Base-by-base conservation (phyloP, 2,888 invertebrate species). In the Thymelicus acteon region DNA sequence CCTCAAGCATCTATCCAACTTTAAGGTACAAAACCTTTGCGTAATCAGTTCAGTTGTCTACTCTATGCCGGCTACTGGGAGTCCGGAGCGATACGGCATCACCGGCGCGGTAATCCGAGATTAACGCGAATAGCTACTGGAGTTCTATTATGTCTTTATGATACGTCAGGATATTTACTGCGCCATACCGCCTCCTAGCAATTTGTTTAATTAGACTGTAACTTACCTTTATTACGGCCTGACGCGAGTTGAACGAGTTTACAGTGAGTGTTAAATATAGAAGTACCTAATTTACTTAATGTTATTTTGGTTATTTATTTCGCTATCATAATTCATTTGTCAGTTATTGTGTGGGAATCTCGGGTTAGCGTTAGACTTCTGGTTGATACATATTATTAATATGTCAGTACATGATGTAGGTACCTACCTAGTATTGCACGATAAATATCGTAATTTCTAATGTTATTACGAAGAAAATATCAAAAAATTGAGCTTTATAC, bases 111-210 rank as follows among this genome's bases (percentile, higher is more conserved):
- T 90, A 89, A 91, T 90, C 90, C 85, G 73, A 90, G 91, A 91
- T 91, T 87, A 90, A 89, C 89, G 90, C 78, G 77, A 80, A 80
- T 78, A 72, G 88, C 90, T 88, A 85, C 90, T 77, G 81, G 89
- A 86, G 82, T 88, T 88, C 81, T 80, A 73, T 74, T 80, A 80
- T 72, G 82, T 79, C 84, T 87, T 82, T 85, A 86, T 86, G 85
- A 85, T 82, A 75, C 40, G 61, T 39, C 31, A 67, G 19, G 60
- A n/a, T 58, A 67, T 58, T 48, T 66, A 66, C 58, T 60, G 48
- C 58, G 57, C 8, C 12, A 60, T 47, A 40, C 40, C 44, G 13
- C 39, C 58, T 57, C 37, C 66, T 15, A 60, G 66, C 66, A 60
- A 60, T 66, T 60, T 66, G 44, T 60, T 60, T 67, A 60, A 60